phyloP scores from a whole-genome alignment of 2,888 invertebrate species.

The Drosophila macrospina region DNA sequence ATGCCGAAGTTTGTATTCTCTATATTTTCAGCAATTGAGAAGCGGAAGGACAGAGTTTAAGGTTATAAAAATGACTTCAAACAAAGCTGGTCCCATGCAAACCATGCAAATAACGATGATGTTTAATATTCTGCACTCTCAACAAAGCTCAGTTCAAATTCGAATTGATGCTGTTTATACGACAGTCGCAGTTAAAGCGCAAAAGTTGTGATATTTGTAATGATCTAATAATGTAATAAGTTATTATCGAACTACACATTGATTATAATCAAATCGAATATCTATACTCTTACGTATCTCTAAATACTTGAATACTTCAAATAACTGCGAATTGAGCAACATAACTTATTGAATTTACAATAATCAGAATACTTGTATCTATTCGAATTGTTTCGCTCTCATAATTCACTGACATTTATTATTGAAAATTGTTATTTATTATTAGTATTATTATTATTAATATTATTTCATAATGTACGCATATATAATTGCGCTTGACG shows the following conservation, averaged over 20 bases:
- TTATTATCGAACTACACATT: slow-evolving; percentile 23
- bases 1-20: slow-evolving; percentile 4
- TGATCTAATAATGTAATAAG: slow-evolving; percentile 1
- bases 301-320: not conserved
- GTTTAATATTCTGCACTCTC: not conserved
- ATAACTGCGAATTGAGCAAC: slow-evolving; percentile 20
- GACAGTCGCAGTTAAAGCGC: slow-evolving; percentile 3
- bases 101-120: slow-evolving; percentile 26
- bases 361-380: slow-evolving; percentile 21
- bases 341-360: slow-evolving; percentile 4
- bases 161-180: not conserved
- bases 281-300: not conserved
- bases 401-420: slow-evolving; percentile 28
- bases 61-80: slow-evolving; percentile 15
- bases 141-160: not conserved
- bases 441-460: slow-evolving; percentile 3
- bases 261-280: slow-evolving; percentile 15
- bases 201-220: not conserved
- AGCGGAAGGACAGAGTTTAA: slow-evolving; percentile 1
- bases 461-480: slow-evolving; percentile 9
- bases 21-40: not conserved
- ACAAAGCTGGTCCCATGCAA: slow-evolving; percentile 52
- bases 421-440: slow-evolving; percentile 12
- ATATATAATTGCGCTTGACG: slow-evolving; percentile 3
- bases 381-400: slow-evolving; percentile 23